Evolutionary conservation across 2,888 invertebrate species (phyloP), one percentile per base, ranked within the genome.

Genomic region (Limnephilus auricula): DNA sequence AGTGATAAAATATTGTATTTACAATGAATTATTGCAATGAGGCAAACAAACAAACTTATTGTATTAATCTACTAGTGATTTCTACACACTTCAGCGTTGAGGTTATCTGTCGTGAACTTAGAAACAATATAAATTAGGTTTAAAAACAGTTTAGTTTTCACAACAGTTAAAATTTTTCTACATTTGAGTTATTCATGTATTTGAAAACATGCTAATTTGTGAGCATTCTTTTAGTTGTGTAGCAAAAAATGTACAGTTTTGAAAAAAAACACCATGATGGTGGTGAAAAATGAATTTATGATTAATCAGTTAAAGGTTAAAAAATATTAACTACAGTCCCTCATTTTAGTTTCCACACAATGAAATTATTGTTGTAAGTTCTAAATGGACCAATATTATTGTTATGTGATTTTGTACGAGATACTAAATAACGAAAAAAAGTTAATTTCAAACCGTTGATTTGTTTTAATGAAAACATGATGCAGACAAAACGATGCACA

Each of bases 361-460:
- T 65, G 65, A 65, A n/a, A 65, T 65, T 65, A 65, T 65, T 65
- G 25, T 65, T 65, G 65, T 65, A 25, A 65, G 65, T 65, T 65
- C 65, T 65, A 65, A 65, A 65, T 65, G 65, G 65, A 65, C 25
- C 65, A 65, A 65, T 65, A 65, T 65, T 65, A 65, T 9, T 65
- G 65, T 65, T 65, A 65, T 65, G 65, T 65, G 65, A 65, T 65
- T n/a, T 65, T 65, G 65, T 65, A 65, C 65, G 65, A 65, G 65
- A 65, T n/a, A 65, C 65, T 65, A 65, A 65, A 65, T 25, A 65
- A 65, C 65, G 37, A 83, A 83, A 32, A 83, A 83, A 83, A 34
- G 32, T 34, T 83, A 34, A 83, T 34, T 34, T 83, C 83, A 83
- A 83, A 83, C 83, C 83, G 32, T 83, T 83, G 15, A 34, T 32